A percentile compares a stretch with the other conserved stretches of the same genome.
These are phyloP conservation scores for Philonicus albiceps DNA, from an alignment of 2,888 invertebrate genomes.

Conservation along the genomic window DNA sequence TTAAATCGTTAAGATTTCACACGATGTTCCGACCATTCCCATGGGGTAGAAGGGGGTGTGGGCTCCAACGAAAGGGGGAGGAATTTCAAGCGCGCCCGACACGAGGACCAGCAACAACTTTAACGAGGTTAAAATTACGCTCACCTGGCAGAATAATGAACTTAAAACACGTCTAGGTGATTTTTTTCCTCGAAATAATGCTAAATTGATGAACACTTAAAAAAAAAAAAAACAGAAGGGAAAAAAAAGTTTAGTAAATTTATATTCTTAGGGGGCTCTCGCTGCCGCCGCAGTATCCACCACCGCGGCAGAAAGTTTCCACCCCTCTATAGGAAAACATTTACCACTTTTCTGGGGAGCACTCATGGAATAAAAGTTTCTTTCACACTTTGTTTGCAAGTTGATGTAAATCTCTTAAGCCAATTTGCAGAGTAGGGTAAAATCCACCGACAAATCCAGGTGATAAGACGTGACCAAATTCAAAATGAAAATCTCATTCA, in stretches of 20 bases:
- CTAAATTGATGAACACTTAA: constrained; percentile 34
- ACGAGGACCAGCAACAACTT: background rate
- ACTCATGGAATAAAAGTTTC: constrained; percentile 36
- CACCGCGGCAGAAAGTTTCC: background rate
- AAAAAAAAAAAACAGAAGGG: background rate
- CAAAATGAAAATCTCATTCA: constrained; percentile 40
- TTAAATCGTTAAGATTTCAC: constrained; percentile 10
- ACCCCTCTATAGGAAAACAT: constrained; percentile 23
- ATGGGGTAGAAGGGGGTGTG: too few relatives aligned
- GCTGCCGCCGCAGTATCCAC: background rate
- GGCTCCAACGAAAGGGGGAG: background rate
- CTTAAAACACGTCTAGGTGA: constrained; percentile 23
- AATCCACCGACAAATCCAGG: constrained; percentile 41
- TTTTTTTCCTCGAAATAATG: constrained; percentile 16
- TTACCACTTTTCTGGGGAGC: constrained; percentile 30
- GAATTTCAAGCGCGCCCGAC: background rate
- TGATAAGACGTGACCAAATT: constrained; percentile 42
- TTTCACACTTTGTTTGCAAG: constrained; percentile 42
- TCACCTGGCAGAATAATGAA: constrained; percentile 3
- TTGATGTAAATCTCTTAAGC: constrained; percentile 41
- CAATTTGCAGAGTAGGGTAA: constrained; percentile 38
- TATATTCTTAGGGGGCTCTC: constrained; percentile 16
- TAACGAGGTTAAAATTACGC: constrained; percentile 30
- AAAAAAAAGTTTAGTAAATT: constrained; percentile 3
- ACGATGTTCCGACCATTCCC: background rate